phyloP scores from a whole-genome alignment of 2,113 vertebrate genomes.

The Cebidichthys violaceus region DNA sequence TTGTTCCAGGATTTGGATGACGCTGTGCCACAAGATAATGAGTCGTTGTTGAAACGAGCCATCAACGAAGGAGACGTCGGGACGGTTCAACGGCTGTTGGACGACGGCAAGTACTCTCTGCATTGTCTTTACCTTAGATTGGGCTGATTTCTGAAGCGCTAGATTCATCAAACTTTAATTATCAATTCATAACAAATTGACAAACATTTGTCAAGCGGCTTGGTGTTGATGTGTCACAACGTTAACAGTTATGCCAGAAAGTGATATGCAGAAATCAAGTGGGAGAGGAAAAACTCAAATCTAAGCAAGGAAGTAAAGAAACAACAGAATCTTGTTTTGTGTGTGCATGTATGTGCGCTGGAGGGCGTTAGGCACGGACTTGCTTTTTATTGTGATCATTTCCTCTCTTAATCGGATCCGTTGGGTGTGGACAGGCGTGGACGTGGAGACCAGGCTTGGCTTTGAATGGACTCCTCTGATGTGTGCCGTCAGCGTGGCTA shows the following conservation, averaged over 20 bases:
- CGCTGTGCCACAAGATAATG: slow-evolving; percentile 37
- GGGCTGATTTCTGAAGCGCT: too few relatives aligned
- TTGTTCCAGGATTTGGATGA: slow-evolving; percentile 37
- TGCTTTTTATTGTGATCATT: background rate
- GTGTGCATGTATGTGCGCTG: background rate
- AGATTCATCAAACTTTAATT: too few relatives aligned
- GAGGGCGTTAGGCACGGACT: background rate
- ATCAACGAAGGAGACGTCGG: slow-evolving; percentile 83
- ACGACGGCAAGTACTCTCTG: slow-evolving; percentile 70
- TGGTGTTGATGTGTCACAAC: background rate
- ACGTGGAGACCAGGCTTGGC: slow-evolving; percentile 86
- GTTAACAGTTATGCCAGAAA: background rate
- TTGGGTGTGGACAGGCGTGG: slow-evolving; percentile 83
- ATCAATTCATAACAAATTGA: background rate
- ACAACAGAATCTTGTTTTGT: background rate
- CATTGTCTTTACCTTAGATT: background rate
- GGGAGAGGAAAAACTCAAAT: background rate
- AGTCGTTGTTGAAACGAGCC: slow-evolving; percentile 86
- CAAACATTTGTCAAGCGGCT: background rate
- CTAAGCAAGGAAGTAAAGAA: background rate
- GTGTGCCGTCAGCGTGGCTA: slow-evolving; percentile 88
- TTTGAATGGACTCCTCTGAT: slow-evolving; percentile 95
- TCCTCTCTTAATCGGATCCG: slow-evolving; percentile 6
- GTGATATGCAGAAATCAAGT: background rate
- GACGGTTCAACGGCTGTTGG: slow-evolving; percentile 87